Base-by-base conservation (phyloP, 2,888 invertebrate species). In the Cryptocephalus moraei region DNA sequence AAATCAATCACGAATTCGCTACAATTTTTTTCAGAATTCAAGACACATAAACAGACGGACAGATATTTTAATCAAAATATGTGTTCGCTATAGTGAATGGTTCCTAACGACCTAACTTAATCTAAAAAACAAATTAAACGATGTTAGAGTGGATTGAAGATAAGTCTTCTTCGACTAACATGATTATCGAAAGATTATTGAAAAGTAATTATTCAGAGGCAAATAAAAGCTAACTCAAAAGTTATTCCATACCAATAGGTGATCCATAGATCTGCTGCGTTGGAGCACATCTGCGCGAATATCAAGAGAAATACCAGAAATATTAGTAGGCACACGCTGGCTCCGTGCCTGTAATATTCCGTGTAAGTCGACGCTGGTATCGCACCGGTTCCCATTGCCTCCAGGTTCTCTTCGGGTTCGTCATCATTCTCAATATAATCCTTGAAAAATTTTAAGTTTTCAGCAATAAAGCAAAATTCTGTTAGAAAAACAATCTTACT, bases 251-350 rank as follows among this genome's bases (percentile, higher is more conserved):
- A 87, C 90, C 90, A 90, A 59, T 78, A 69, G 2, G 83, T 82
- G 0, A 90, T 76, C 85, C 86, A 89, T 61, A 84, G 81, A 67
- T 91, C 90, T 44, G 79, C 75, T 43, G 80, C 75, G 38, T 86
- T 85, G 48, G 82, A 84, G 43, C 81, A 69, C 11, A 78, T 64
- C 69, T 90, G 89, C 3, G 85, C 84, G 8, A 81, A 54, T 11
- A 87, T 52, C 45, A 84, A 73, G 36, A 79, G 66, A 0, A 81
- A 31, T 0, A 78, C 34, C 8, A 84, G 75, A 8, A 76, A 57
- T 0, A 76, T 32, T 14, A 86, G 67, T 40, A 78, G 65, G 9
- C 72, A 63, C 58, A 76, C 69, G 13, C 79, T 77, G 4, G 79
- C 81, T 40, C 89, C 88, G 4, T 84, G 80, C 48, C 73, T 75